phyloP scores from a whole-genome alignment of 1,140 invertebrate genomes.

The Drosophila kepulauana region DNA sequence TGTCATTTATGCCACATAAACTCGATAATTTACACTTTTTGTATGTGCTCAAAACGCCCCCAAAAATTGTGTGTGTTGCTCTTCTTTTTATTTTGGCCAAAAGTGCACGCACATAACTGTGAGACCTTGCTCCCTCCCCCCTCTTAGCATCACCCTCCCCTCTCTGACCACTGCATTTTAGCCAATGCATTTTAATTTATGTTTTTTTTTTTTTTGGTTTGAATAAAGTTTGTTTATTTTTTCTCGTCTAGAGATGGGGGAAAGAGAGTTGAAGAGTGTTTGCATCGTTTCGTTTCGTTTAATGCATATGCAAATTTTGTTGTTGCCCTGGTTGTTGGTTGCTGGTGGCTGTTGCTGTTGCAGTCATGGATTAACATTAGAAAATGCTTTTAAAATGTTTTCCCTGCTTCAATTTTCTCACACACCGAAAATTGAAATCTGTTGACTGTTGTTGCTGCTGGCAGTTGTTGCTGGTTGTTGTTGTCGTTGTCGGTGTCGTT shows the following conservation, averaged over 20 bases:
- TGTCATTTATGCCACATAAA: constrained; percentile 64
- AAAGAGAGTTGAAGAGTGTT: not conserved
- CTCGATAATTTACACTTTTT: constrained; percentile 59
- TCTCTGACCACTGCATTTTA: constrained; percentile 20
- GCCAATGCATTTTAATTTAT: constrained; percentile 33
- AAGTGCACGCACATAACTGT: constrained; percentile 5
- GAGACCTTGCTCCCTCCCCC: not conserved
- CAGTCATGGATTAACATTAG: constrained; percentile 53
- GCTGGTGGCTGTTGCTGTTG: constrained; percentile 7
- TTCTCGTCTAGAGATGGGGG: not conserved
- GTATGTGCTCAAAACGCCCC: not conserved
- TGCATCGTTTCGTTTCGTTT: constrained; percentile 1
- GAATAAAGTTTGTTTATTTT: constrained; percentile 19
- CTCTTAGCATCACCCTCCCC: not conserved
- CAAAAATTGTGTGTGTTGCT: not conserved
- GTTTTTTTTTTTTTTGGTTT: constrained; percentile 26
- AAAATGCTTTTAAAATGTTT: constrained; percentile 59
- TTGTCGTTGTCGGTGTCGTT: not conserved
- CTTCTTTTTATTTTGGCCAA: constrained; percentile 23
- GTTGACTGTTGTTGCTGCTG: constrained; percentile 32
- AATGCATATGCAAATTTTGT: constrained; percentile 33
- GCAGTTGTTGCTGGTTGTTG: constrained; percentile 28
- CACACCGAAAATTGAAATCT: constrained; percentile 53
- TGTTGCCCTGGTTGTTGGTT: not conserved
- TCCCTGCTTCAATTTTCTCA: constrained; percentile 47